These are phyloP conservation scores for Cerastoderma edule DNA, from an alignment of 2,888 invertebrate species.

Conservation along the genomic window DNA sequence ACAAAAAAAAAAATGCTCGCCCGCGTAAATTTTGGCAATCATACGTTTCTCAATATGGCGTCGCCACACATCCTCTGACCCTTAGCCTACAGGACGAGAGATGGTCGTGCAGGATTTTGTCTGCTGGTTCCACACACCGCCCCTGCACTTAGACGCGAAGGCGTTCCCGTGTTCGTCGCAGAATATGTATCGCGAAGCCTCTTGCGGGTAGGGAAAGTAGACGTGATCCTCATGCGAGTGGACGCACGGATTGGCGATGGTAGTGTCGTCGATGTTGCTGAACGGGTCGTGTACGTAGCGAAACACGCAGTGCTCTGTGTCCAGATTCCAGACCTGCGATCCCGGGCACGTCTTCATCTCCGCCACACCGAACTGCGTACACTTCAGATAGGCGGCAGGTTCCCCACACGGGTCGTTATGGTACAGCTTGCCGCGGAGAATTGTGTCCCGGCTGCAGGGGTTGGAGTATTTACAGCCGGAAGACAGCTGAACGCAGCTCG, in stretches of 20 bases:
- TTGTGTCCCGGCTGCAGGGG: conserved; percentile 53
- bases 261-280: conserved; percentile 19
- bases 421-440: conserved; percentile 35
- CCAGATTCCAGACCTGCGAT: conserved; percentile 50
- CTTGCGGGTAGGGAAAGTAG: conserved; percentile 67
- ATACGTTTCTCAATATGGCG: too few species aligned
- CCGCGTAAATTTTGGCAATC: too few species aligned
- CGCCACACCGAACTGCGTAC: conserved; percentile 63
- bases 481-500: conserved; percentile 39
- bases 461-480: conserved; percentile 54
- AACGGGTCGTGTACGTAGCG: conserved; percentile 40
- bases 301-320: conserved; percentile 46
- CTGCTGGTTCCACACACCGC: conserved; percentile 68
- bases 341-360: conserved; percentile 51
- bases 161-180: conserved; percentile 76
- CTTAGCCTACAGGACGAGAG: conserved; percentile 11
- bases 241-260: conserved; percentile 51
- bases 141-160: conserved; percentile 62
- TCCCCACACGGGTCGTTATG: conserved; percentile 60
- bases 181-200: conserved; percentile 69
- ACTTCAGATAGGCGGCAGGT: conserved; percentile 60
- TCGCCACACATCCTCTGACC: too few species aligned
- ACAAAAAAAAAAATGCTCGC: too few species aligned
- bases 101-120: conserved; percentile 45
- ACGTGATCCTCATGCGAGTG: conserved; percentile 57